A percentile compares a stretch with the other conserved stretches of the same genome.
These are phyloP conservation scores for Lumbricus terrestris DNA, from an alignment of 2,888 invertebrate genomes.

Conservation along the genomic window DNA sequence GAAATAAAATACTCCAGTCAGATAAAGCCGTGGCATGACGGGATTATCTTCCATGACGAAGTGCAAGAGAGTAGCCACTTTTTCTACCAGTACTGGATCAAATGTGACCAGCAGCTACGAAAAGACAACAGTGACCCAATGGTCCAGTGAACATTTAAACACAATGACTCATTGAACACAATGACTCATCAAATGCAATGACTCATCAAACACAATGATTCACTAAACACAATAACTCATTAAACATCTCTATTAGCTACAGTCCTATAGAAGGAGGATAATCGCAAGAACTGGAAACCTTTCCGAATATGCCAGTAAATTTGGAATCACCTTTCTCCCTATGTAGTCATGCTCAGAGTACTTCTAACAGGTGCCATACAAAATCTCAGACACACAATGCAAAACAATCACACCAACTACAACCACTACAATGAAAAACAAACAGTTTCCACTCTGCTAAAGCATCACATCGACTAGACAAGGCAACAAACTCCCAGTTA, in stretches of 20 bases:
- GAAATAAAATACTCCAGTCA: conserved; percentile 95
- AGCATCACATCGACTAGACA: no score
- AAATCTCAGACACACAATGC: background rate
- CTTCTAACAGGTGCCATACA: background rate
- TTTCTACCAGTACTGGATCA: conserved; percentile 92
- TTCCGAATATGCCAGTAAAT: background rate
- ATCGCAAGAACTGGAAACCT: background rate
- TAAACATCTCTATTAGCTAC: background rate
- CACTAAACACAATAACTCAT: background rate
- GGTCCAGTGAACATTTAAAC: background rate
- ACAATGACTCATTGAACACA: background rate
- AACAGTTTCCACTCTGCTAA: no score
- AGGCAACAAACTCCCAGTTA: no score
- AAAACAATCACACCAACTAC: no score
- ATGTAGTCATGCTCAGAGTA: background rate
- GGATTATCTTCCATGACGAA: conserved; percentile 91
- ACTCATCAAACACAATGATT: no score
- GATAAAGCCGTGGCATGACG: conserved; percentile 85
- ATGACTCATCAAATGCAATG: no score
- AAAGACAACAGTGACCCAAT: background rate
- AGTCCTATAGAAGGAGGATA: background rate
- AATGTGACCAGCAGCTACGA: conserved; percentile 82
- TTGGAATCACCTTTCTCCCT: background rate
- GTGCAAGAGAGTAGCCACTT: conserved; percentile 78
- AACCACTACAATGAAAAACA: no score